Base-by-base conservation (phyloP, 2,888 invertebrate genomes). In the Stenchaetothrips biformis region DNA sequence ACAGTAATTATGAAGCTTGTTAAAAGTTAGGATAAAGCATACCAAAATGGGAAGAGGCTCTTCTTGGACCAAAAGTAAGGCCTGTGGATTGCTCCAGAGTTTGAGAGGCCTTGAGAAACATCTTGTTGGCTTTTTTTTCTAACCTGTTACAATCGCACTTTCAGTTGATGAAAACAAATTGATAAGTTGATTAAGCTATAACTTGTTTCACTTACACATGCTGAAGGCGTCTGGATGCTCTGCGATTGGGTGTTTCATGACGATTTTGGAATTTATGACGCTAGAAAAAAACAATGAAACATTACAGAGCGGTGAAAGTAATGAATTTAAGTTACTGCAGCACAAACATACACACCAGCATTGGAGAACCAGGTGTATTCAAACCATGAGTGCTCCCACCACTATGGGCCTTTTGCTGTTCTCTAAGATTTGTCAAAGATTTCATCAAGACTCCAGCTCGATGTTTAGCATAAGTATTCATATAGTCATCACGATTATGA, bases 81-180 rank as follows among this genome's bases (percentile, higher is more conserved):
- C 95, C 95, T 0, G 95, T 95, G 0, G 93, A 95, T 85, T 92
- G 92, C 85, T 93, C 95, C 84, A 92, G 87, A 7, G 93, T 96
- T 86, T 94, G 95, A 0, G 94, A 95, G 0, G 94, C 96, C 85
- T 91, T 94, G 87, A 92, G 88, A 85, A 96, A 90, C 89, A 95
- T 92, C 86, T 93, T 93, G 85, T 94, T 95, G 0, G 94, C 95
- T 85, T 94, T 93, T 85, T 88, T 89, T 86, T 95, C 94, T 82
- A 95, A 90, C 18, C 92, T 92, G 83, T 21, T 85, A 83, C 48
- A 79, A 77, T 53, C 47, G 83, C 85, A 47, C 78, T 21, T 80
- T 81, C 48, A 48, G n/a, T 37, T 80, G 79, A 53, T n/a, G 13
- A 7, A 59, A 79, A 25, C n/a, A 13, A 81, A 80, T 80, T n/a